Conservation (phyloP, 2,113 vertebrate genomes). For the Mustela lutreola region DNA sequence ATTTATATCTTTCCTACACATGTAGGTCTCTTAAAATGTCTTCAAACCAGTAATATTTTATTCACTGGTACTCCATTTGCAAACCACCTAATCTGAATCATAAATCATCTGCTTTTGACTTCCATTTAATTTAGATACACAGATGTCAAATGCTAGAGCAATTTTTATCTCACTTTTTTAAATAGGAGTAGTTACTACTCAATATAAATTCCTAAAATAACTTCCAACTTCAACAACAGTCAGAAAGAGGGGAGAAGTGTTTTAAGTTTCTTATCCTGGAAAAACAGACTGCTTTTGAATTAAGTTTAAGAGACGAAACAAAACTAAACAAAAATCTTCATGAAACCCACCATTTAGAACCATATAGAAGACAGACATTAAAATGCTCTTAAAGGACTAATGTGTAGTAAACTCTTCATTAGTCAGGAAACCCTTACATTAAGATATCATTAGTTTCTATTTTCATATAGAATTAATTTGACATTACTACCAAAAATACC, state of each 20-base stretch:
- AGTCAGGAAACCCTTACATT: neutral
- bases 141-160: neutral
- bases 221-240: neutral
- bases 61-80: neutral
- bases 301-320: neutral
- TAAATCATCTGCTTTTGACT: neutral
- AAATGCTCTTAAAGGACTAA: neutral
- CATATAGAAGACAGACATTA: neutral
- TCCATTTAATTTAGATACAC: slow-evolving; percentile 30
- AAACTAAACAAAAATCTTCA: neutral
- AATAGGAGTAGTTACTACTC: neutral
- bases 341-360: neutral
- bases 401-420: neutral
- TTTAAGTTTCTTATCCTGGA: neutral
- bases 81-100: neutral
- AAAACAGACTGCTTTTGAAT: neutral
- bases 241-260: neutral
- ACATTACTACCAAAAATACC: neutral
- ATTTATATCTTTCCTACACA: neutral
- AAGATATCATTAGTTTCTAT: neutral
- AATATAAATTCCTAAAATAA: neutral
- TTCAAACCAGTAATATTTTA: neutral
- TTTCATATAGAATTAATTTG: slow-evolving; percentile 25
- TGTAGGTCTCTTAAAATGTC: neutral
- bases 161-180: slow-evolving; percentile 3